Evolutionary conservation across 2,113 vertebrate species (phyloP).

Genomic region (Oreochromis aureus): DNA sequence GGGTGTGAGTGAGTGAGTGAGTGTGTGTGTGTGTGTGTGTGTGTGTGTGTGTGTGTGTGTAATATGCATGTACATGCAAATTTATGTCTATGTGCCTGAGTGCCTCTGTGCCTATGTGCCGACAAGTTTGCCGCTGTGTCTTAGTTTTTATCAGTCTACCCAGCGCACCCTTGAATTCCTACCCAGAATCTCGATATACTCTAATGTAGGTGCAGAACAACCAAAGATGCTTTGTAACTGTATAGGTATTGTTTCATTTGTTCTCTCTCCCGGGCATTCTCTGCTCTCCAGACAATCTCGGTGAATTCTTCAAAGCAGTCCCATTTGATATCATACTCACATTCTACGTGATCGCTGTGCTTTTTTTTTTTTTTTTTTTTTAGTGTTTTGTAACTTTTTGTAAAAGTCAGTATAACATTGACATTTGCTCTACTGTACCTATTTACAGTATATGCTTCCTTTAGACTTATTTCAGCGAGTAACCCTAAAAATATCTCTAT

Average conservation of each 20-base stretch:
- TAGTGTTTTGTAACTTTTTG: neutral
- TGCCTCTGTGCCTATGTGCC: constrained; percentile 34
- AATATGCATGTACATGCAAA: constrained; percentile 49
- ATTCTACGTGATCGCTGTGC: neutral
- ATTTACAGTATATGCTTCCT: neutral
- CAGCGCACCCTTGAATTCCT: neutral
- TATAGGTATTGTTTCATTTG: neutral
- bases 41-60: neutral
- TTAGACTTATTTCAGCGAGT: neutral
- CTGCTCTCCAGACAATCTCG: neutral
- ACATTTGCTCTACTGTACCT: neutral
- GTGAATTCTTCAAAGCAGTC: neutral
- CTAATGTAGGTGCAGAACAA: neutral
- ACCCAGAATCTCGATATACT: neutral
- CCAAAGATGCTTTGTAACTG: neutral
- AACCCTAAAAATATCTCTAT: neutral
- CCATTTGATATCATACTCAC: neutral
- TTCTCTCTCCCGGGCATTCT: neutral
- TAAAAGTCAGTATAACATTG: neutral
- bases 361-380: neutral
- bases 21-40: neutral
- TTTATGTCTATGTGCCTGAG: constrained; percentile 43
- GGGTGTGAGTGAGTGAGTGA: neutral
- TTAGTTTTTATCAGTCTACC: constrained; percentile 30
- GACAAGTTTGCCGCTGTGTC: constrained; percentile 31